Base-by-base conservation (phyloP, 2,888 invertebrate species). In the Rhingia rostrata region DNA sequence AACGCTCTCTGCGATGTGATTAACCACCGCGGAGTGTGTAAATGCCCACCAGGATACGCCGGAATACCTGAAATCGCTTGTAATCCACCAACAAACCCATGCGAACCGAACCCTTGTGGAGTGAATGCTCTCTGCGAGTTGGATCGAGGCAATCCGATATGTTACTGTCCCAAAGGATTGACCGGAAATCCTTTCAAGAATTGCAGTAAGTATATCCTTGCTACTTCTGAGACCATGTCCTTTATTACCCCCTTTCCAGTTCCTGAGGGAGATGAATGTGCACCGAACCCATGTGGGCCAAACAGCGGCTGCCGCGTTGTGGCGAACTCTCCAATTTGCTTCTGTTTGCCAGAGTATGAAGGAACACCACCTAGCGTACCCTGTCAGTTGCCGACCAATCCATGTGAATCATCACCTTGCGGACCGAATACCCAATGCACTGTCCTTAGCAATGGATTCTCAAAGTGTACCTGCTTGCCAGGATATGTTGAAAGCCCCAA, bases 121-220 rank as follows among this genome's bases (percentile, higher is more conserved):
- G 91, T 93, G 2, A 95, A 96, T 88, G 97, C 97, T 1, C 92
- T 95, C 86, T 98, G 97, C 89, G 96, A 97, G 92, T 93, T 95
- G 61, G 96, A 97, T 88, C 94, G 95, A 88, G 97, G 96, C 63
- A 95, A 95, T 90, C 97, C 97, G 2, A 95, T 97, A 87, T 98
- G 97, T 89, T 96, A 94, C 92, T 97, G 97, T 89, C 97, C 97
- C 0, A 96, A 96, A 91, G 97, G 97, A 83, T 92, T 96, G 86
- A 97, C 97, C 4, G 97, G 97, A 91, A 97, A 97, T 93, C 97
- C 97, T 51, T 97, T 97, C 90, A 94, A 95, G 89, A 95, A 94
- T 92, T 97, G 97, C 94, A 96, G 97, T 97, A 94, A 94, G 96
- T 95, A 91, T 87, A 47, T 12, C n/a, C 35, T 22, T 22, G n/a